Evolutionary conservation across 2,888 invertebrate species (phyloP).

Genomic region (Pollenia griseotomentosa): DNA sequence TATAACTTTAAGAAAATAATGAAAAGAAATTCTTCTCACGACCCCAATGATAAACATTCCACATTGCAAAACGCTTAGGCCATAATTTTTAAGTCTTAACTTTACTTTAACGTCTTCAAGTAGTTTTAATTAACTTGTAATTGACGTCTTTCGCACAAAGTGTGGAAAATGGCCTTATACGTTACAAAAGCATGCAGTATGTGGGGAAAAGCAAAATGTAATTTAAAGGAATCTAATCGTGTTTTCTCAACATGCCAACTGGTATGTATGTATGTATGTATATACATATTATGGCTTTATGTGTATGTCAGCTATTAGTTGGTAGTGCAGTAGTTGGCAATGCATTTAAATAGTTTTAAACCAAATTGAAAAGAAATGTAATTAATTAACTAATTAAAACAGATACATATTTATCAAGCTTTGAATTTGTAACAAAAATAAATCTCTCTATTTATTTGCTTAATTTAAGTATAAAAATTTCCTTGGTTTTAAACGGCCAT

Average conservation of each 20-base stretch:
- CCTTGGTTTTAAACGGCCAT: conserved; percentile 26
- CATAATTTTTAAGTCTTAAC: conserved; percentile 37
- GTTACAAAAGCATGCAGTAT: conserved; percentile 47
- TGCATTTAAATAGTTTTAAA: conserved; percentile 6
- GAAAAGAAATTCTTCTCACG: conserved; percentile 55
- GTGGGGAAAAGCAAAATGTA: conserved; percentile 52
- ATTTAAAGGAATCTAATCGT: conserved; percentile 65
- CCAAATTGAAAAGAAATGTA: conserved; percentile 51
- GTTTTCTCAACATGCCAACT: conserved; percentile 62
- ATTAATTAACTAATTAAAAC: conserved; percentile 72
- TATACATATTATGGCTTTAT: conserved; percentile 27
- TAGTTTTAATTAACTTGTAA: conserved; percentile 72
- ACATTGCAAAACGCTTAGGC: conserved; percentile 47
- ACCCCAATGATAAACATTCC: conserved; percentile 40
- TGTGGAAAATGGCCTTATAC: conserved; percentile 69
- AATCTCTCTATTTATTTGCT: conserved; percentile 33
- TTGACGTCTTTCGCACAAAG: conserved; percentile 63
- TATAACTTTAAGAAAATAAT: background rate
- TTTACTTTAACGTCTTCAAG: conserved; percentile 42
- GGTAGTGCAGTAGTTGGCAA: background rate
- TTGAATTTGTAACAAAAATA: conserved; percentile 52
- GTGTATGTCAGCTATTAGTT: background rate
- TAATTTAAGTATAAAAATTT: conserved; percentile 42
- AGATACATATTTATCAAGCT: conserved; percentile 59
- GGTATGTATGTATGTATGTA: background rate